These are phyloP conservation scores for Phalloptychus januarius DNA, from an alignment of 2,797 vertebrate genomes.

Conservation along the genomic window DNA sequence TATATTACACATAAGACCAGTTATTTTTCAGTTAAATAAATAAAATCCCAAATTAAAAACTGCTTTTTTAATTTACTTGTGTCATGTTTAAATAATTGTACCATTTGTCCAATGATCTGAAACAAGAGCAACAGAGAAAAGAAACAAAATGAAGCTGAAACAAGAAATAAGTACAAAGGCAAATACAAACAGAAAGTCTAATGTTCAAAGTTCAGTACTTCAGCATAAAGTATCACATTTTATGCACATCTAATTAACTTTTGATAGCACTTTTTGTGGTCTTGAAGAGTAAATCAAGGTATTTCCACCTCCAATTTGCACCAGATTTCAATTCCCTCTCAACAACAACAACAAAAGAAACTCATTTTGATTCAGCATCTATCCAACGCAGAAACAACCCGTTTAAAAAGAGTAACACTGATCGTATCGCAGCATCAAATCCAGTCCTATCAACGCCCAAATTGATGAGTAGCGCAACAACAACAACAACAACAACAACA, in stretches of 20 bases:
- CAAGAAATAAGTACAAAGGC: neutral
- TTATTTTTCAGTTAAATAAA: neutral
- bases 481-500: conserved; percentile 11
- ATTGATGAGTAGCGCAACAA: neutral
- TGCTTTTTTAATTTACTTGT: neutral
- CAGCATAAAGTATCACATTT: neutral
- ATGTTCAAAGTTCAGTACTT: neutral
- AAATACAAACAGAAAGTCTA: neutral
- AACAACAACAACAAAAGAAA: neutral
- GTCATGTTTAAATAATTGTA: neutral
- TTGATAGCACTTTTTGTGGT: neutral
- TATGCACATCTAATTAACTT: neutral
- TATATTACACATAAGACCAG: neutral
- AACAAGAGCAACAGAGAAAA: neutral
- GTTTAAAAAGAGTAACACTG: conserved; percentile 1
- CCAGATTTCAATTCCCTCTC: neutral
- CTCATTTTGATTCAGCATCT: neutral
- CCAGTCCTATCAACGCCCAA: conserved; percentile 7
- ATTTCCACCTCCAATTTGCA: neutral
- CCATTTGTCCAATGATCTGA: neutral
- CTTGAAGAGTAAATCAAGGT: neutral
- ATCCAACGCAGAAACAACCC: neutral
- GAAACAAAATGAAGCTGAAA: neutral
- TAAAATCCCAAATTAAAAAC: neutral
- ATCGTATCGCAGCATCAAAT: conserved; percentile 17